phyloP scores from a whole-genome alignment of 37 sponge, comb jelly and placozoan species.

The Cliona cf. orientalis region DNA sequence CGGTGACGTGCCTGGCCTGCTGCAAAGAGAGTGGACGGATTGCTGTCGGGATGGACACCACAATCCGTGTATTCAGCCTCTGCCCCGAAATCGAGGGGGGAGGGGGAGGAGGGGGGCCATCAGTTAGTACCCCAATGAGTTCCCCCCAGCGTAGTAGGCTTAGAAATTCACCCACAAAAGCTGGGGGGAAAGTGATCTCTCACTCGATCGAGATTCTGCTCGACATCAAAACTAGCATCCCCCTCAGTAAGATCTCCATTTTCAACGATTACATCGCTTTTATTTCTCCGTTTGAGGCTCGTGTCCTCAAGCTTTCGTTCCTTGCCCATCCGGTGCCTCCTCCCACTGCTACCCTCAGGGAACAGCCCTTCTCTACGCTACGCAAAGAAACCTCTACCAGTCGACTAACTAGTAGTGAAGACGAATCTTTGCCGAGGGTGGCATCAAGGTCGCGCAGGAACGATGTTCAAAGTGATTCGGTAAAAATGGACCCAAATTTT shows the following conservation, averaged over 20 bases:
- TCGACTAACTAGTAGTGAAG: neutral
- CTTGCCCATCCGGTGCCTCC: conserved; percentile 5
- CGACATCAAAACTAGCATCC: conserved; percentile 38
- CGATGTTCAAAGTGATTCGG: neutral
- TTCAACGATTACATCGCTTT: conserved; percentile 53
- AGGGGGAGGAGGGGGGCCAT: neutral
- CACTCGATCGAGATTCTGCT: conserved; percentile 34
- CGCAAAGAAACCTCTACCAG: neutral
- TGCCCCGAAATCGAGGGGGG: neutral
- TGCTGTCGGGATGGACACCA: conserved; percentile 51
- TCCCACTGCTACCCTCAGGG: neutral
- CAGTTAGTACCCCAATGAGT: neutral
- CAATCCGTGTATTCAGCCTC: conserved; percentile 41
- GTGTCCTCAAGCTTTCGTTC: conserved; percentile 43
- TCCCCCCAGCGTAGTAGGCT: neutral
- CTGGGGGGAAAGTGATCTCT: neutral
- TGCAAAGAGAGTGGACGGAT: conserved; percentile 53
- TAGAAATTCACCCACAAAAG: neutral
- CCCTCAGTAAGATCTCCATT: conserved; percentile 39
- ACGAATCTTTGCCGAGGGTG: neutral
- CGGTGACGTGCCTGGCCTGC: conserved; percentile 43
- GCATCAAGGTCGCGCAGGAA: neutral
- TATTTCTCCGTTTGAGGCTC: conserved; percentile 45
- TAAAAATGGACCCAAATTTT: conserved; percentile 23
- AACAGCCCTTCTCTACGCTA: neutral